Evolutionary conservation across 2,888 invertebrate species (phyloP), one percentile per base, ranked within the genome.

Genomic region (Synanthedon vespiformis): DNA sequence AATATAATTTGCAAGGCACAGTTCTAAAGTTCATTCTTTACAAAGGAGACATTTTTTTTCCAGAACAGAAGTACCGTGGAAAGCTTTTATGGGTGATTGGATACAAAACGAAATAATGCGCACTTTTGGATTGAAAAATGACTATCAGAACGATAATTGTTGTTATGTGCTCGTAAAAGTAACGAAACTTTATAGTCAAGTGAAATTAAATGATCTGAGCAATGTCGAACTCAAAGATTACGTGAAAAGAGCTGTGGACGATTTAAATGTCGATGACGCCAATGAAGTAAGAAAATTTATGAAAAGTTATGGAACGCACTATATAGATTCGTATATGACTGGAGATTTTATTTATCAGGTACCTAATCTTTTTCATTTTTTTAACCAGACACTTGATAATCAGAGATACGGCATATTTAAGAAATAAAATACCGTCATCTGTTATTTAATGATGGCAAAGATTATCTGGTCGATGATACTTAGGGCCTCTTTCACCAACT

Each of bases 321-420:
- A 95, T 64, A 94, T 96, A 52, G 90, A 94, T 57, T 94, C 95
- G 1, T 96, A 93, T 72, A 90, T 92, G 5, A 95, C 95, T 1
- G 96, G 96, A 10, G 95, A 96, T 74, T 93, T 95, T 40, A 89
- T 96, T 58, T 96, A 95, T 78, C 95, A 96, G 92, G 95, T 93
- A 72, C 18, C 18, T 22, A 22, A 5, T 72, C 74, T 51, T 41
- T 34, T 27, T 51, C 41, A 11, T 34, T 40, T 27, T 47, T 22
- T 50, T 41, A 22, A 22, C 4, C 5, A 22, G 41, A 41, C 12
- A 41, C 12, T 50, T 22, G n/a, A 5, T n/a, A n/a, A n/a, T n/a
- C n/a, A n/a, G n/a, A n/a, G n/a, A n/a, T n/a, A n/a, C n/a, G n/a
- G n/a, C n/a, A n/a, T n/a, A n/a, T n/a, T n/a, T n/a, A n/a, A n/a